A percentile compares a stretch with the other conserved stretches of the same genome.
Evolutionary conservation across 2,888 invertebrate genomes (phyloP).

Genomic region (Psylliodes chrysocephalus): DNA sequence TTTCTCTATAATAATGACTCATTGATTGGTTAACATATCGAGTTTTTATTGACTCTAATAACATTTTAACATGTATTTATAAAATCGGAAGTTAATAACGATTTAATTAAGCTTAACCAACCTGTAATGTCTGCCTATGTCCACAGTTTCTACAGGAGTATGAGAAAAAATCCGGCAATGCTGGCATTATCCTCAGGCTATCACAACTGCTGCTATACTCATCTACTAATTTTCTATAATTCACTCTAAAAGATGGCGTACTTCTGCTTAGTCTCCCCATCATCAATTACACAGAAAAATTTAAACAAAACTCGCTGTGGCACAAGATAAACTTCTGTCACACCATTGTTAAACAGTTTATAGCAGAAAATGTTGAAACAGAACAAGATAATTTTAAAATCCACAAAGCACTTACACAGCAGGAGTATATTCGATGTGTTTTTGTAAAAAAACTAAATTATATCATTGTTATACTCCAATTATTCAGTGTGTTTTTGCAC

Average conservation of each 20-base stretch:
- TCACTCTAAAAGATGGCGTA: constrained; percentile 65
- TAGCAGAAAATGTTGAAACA: no score
- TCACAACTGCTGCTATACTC: constrained; percentile 64
- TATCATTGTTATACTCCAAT: constrained; percentile 16
- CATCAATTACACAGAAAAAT: constrained; percentile 21
- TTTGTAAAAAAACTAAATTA: no score
- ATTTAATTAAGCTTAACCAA: constrained; percentile 52
- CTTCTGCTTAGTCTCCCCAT: constrained; percentile 68
- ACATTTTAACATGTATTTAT: no score
- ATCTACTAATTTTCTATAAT: constrained; percentile 70
- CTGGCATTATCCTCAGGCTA: constrained; percentile 64
- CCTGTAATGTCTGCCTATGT: constrained; percentile 70
- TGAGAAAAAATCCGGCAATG: constrained; percentile 69
- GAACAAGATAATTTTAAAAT: no score
- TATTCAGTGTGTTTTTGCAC: no score
- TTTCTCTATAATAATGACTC: no score
- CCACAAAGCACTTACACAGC: no score
- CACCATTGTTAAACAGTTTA: no score
- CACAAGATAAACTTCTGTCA: neutral
- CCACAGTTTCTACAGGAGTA: constrained; percentile 72
- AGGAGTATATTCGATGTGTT: no score
- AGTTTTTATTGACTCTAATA: no score
- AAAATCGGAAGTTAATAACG: no score
- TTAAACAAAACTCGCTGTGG: neutral
- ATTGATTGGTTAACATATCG: no score